Evolutionary conservation across 1,140 invertebrate species (phyloP), one percentile per base, ranked within the genome.

Genomic region (Propsilocerus akamusi): DNA sequence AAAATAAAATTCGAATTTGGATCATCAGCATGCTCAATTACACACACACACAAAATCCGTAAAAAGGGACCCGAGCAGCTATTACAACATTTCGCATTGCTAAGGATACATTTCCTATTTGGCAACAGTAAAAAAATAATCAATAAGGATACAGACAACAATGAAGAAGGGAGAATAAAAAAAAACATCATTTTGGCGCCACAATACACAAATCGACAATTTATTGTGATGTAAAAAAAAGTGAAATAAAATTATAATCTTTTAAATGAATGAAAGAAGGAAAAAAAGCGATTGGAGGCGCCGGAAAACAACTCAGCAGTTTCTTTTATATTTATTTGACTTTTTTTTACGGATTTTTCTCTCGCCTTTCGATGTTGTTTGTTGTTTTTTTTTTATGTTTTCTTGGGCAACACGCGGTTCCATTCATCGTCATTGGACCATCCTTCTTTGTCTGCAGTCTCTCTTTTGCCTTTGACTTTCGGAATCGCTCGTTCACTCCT

Each of bases 231-330:
- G 28, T 30, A n/a, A 30, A 30, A 30, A 11, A 30, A 30, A 30
- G n/a, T 30, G 34, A 41, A 20, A 20, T 17, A 8, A 20, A 41
- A 41, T 41, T 41, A 17, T 41, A 41, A 41, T 41, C 34, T 41
- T 20, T 20, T 41, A 41, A 30, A 41, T 20, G 17, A 17, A 41
- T 17, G 34, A 41, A 20, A 41, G 2, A 30, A n/a, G 28, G 28
- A 30, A 30, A 41, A 41, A 41, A 20, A 20, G 22, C 17, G 17
- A 17, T 20, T 17, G 5, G 34, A 41, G 34, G 34, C 34, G 34
- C 34, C 34, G 34, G 34, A 41, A 41, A 41, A 41, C 34, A 41
- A 41, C 34, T 41, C 34, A 41, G 34, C 34, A 41, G 17, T 41
- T 41, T 37, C n/a, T n/a, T n/a, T n/a, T n/a, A n/a, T n/a, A n/a